Evolutionary conservation across 2,888 invertebrate genomes (phyloP).

Genomic region (Ophion ellenae): DNA sequence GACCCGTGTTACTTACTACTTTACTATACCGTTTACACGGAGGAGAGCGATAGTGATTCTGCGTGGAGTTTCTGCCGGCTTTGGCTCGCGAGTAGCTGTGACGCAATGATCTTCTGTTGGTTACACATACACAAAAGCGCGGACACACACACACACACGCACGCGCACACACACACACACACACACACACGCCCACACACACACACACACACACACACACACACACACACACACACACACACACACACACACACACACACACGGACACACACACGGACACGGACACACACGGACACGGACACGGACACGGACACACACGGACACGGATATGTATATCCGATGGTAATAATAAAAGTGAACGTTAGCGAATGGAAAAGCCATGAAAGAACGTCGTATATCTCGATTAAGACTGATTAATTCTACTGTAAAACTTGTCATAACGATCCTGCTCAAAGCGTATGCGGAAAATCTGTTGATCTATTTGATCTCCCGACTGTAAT

Average conservation of each 20-base stretch:
- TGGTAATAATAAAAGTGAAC: not conserved
- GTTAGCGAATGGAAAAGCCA: not conserved
- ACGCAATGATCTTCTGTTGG: constrained; percentile 74
- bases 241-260: not conserved
- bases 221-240: no score
- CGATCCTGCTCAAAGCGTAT: not conserved
- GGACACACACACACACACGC: no score
- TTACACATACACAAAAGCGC: constrained; percentile 41
- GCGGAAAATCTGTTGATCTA: no score
- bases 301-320: not conserved
- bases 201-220: not conserved
- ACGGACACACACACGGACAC: not conserved
- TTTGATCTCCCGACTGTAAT: no score
- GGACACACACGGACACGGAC: no score
- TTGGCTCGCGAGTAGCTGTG: constrained; percentile 63
- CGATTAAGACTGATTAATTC: not conserved
- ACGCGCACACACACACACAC: no score
- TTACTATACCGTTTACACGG: constrained; percentile 67
- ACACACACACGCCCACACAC: not conserved
- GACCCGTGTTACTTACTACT: constrained; percentile 73
- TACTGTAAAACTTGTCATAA: not conserved
- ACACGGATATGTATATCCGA: not conserved
- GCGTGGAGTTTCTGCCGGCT: constrained; percentile 69
- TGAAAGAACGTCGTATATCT: not conserved
- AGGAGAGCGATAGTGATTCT: constrained; percentile 77